Evolutionary conservation across 2,797 vertebrate genomes (phyloP), one percentile per base, ranked within the genome.

Genomic region (Protonibea diacanthus): DNA sequence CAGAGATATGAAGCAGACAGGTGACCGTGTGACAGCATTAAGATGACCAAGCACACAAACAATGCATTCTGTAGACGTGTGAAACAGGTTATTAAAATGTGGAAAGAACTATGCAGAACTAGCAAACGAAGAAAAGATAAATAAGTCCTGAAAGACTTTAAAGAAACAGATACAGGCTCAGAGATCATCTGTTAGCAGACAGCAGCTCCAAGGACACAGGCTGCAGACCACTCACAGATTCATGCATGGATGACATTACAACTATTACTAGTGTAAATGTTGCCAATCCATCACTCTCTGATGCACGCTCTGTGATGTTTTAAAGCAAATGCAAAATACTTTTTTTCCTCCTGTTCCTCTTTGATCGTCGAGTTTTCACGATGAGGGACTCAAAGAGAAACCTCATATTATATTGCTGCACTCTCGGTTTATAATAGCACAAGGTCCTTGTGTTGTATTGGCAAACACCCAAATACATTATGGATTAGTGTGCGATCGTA

Each of bases 401-500:
- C 3, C 4, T 40, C 11, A 49, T 13, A 17, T 49, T 13, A 63
- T 38, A 25, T 42, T 5, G 8, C 47, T 56, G 20, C 48, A 23
- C 42, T 40, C 15, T 23, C n/a, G 4, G n/a, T 33, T 65, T 8
- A 33, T 62, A 53, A 61, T 23, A 64, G 33, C 56, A 71, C 11
- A 60, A 38, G 23, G 33, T 21, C 23, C 23, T 53, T 17, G 51
- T 25, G 53, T 49, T 6, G 18, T 13, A 4, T 44, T 51, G 38
- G 9, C 52, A 49, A 49, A 27, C 42, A 38, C 47, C 55, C 25
- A 47, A n/a, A 65, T 61, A 58, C 21, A 69, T 29, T 15, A 53
- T 48, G 40, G 59, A 78, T 74, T 29, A 44, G 21, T 64, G 51
- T 62, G 69, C 9, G 40, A 70, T 74, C 55, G 10, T 49, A 6